Percentiles rank a stretch among this genome's conserved stretches.
Conservation (phyloP, 2,797 vertebrate species). For the Anabas testudineus region DNA sequence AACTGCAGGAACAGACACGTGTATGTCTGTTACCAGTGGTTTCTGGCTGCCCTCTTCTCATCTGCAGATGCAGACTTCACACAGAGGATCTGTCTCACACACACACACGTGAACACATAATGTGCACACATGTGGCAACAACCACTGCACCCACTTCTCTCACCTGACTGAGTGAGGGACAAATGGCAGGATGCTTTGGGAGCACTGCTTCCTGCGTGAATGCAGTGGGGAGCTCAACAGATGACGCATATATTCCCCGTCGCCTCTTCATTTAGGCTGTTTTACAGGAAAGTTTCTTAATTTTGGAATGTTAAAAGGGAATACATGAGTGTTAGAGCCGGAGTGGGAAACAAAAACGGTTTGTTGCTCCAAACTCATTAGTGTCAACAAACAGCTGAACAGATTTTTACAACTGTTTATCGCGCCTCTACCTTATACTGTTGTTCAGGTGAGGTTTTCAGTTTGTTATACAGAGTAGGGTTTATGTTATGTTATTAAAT, state of each 20-base stretch:
- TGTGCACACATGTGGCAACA: conserved; percentile 7
- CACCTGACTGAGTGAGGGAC: no score
- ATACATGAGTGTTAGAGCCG: conserved; percentile 55
- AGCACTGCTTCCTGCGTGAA: conserved; percentile 53
- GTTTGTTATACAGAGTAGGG: background rate
- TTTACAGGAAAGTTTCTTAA: conserved; percentile 76
- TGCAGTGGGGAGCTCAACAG: conserved; percentile 58
- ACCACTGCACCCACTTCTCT: background rate
- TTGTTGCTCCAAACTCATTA: conserved; percentile 44
- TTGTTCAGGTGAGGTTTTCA: background rate
- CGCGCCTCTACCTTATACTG: conserved; percentile 21
- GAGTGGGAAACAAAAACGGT: conserved; percentile 51
- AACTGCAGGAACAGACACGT: conserved; percentile 1
- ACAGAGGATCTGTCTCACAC: conserved; percentile 20
- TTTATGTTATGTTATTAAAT: conserved; percentile 10
- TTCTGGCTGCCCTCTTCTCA: conserved; percentile 41
- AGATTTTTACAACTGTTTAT: conserved; percentile 12
- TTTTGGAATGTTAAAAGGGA: conserved; percentile 66
- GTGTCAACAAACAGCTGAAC: conserved; percentile 47
- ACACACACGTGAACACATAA: conserved; percentile 9
- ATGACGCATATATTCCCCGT: conserved; percentile 71
- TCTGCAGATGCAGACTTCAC: conserved; percentile 47
- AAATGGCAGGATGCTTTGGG: conserved; percentile 39
- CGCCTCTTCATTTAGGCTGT: conserved; percentile 49
- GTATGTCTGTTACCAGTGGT: background rate